phyloP scores from a whole-genome alignment of 2,113 vertebrate genomes.

The Thalassarche chlororhynchos region DNA sequence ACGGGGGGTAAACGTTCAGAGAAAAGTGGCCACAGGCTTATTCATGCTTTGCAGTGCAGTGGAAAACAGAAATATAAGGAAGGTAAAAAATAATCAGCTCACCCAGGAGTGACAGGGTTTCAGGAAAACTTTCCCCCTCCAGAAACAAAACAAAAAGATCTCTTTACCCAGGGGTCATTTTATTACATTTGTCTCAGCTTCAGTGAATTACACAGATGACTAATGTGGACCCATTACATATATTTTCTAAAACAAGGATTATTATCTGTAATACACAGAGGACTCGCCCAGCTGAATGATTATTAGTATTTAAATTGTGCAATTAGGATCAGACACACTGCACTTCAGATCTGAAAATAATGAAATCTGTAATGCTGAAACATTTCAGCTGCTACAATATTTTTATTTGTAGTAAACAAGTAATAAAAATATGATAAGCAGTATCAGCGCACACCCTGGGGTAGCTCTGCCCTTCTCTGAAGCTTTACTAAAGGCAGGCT shows the following conservation, averaged over 20 bases:
- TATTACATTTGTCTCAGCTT: conserved; percentile 9
- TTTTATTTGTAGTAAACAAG: conserved; percentile 23
- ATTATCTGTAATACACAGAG: conserved; percentile 1
- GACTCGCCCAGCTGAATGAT: not conserved
- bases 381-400: not conserved
- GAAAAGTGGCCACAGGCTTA: not conserved
- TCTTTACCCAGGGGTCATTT: conserved; percentile 21
- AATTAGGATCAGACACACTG: conserved; percentile 2
- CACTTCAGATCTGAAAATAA: conserved; percentile 3
- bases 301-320: conserved; percentile 27
- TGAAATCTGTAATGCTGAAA: not conserved
- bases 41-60: not conserved
- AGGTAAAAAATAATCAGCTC: not conserved
- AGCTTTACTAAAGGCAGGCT: not conserved
- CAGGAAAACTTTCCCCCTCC: not conserved
- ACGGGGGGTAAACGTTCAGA: not conserved
- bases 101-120: not conserved
- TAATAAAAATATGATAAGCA: not conserved
- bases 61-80: not conserved
- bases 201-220: conserved; percentile 5
- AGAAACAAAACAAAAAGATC: not conserved
- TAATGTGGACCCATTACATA: not conserved
- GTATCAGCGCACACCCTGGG: not conserved
- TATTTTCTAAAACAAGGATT: conserved; percentile 16
- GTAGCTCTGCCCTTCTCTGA: not conserved